Conservation (phyloP, 2,113 vertebrate genomes). For the Perca flavescens region DNA sequence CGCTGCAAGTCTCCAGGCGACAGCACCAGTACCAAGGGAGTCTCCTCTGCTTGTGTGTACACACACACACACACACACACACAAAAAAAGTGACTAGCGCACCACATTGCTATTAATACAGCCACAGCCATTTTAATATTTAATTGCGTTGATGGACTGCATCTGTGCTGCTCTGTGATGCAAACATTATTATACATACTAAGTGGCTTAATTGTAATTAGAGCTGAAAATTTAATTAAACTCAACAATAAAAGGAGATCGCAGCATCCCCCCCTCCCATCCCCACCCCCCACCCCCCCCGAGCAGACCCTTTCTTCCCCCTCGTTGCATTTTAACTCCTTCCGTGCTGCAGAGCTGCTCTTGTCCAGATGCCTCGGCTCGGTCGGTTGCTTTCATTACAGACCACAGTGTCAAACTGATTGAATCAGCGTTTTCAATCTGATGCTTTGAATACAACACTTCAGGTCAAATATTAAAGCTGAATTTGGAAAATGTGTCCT, state of each 20-base stretch:
- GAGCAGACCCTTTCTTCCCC: slow-evolving; percentile 50
- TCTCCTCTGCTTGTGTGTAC: slow-evolving; percentile 57
- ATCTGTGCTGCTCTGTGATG: slow-evolving; percentile 90
- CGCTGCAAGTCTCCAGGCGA: slow-evolving; percentile 77
- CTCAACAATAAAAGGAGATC: slow-evolving; percentile 85
- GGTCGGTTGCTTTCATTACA: neutral
- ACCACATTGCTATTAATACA: slow-evolving; percentile 87
- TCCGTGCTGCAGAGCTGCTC: slow-evolving; percentile 22
- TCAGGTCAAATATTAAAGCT: neutral
- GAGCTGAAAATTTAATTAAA: slow-evolving; percentile 89
- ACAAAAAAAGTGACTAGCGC: slow-evolving; percentile 52
- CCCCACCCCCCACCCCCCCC: neutral
- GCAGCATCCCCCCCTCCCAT: slow-evolving; percentile 35
- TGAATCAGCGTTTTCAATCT: neutral
- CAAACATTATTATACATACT: slow-evolving; percentile 89
- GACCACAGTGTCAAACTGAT: neutral
- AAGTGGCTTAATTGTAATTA: slow-evolving; percentile 91
- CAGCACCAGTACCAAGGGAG: slow-evolving; percentile 67
- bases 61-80: slow-evolving; percentile 38
- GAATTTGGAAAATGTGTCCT: neutral
- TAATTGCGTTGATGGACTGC: slow-evolving; percentile 89
- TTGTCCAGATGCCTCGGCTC: slow-evolving; percentile 21
- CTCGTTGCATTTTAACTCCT: slow-evolving; percentile 65
- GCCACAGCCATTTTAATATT: slow-evolving; percentile 88
- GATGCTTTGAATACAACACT: neutral